These are phyloP conservation scores for Caenorhabditis plicata DNA, from an alignment of 2,888 invertebrate genomes.

Conservation along the genomic window DNA sequence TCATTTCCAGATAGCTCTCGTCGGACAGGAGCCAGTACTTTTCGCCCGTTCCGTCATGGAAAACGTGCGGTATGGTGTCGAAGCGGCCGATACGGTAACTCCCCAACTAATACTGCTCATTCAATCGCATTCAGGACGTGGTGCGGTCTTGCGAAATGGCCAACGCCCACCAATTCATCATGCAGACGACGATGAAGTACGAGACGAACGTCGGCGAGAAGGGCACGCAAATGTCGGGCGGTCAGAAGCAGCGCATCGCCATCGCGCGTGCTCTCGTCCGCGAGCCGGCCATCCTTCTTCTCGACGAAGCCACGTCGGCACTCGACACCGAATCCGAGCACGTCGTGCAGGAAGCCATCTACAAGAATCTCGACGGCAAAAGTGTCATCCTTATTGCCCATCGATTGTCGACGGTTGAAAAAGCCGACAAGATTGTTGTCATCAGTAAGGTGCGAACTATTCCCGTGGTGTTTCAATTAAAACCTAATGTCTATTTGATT, in stretches of 20 bases:
- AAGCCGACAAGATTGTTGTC: too few relatives aligned
- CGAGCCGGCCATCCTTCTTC: too few relatives aligned
- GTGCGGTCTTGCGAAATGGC: slow-evolving; percentile 66
- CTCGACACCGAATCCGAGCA: too few relatives aligned
- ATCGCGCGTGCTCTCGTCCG: too few relatives aligned
- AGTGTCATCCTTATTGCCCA: too few relatives aligned
- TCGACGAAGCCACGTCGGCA: too few relatives aligned
- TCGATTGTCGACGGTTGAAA: too few relatives aligned
- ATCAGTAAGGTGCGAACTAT: slow-evolving; percentile 65
- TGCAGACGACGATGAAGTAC: slow-evolving; percentile 66
- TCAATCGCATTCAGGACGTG: slow-evolving; percentile 38
- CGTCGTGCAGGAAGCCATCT: too few relatives aligned
- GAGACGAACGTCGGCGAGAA: slow-evolving; percentile 68
- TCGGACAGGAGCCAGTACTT: slow-evolving; percentile 69
- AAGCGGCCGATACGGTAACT: slow-evolving; percentile 37
- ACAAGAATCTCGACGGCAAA: too few relatives aligned
- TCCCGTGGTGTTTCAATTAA: not conserved
- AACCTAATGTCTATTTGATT: slow-evolving; percentile 1
- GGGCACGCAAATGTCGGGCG: slow-evolving; percentile 67
- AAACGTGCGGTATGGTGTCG: slow-evolving; percentile 62
- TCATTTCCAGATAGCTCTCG: slow-evolving; percentile 64
- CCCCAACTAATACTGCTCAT: not conserved
- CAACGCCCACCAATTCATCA: slow-evolving; percentile 68
- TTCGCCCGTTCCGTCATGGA: slow-evolving; percentile 67
- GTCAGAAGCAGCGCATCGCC: too few relatives aligned